These are phyloP conservation scores for Bicyclus anynana DNA, from an alignment of 1,140 invertebrate genomes.

Conservation along the genomic window DNA sequence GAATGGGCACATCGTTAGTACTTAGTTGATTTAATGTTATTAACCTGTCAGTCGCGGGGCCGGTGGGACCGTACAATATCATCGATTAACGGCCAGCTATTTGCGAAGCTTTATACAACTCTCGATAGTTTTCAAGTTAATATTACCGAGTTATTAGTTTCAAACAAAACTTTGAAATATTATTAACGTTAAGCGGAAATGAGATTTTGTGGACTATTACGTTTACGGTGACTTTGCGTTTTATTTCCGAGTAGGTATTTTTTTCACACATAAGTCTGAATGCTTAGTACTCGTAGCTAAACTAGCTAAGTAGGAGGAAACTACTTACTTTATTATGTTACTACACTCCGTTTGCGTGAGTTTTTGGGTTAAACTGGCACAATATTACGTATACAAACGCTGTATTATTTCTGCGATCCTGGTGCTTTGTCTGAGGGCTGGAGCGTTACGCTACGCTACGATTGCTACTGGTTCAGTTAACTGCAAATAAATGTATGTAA, in stretches of 20 bases:
- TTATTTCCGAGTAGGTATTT: neutral
- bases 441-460: too few species aligned
- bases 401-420: too few species aligned
- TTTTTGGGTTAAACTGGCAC: too few species aligned
- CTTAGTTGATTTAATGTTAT: conserved; percentile 1
- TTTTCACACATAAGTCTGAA: too few species aligned
- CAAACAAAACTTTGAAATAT: neutral
- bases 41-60: neutral
- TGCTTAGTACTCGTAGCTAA: too few species aligned
- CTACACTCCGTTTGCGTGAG: too few species aligned
- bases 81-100: conserved; percentile 1
- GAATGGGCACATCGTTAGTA: neutral
- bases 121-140: neutral
- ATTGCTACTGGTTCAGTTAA: too few species aligned
- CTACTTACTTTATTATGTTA: too few species aligned
- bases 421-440: too few species aligned
- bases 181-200: neutral
- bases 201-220: neutral
- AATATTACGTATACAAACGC: too few species aligned
- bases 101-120: neutral
- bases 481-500: too few species aligned
- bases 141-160: neutral
- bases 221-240: neutral
- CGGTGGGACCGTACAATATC: neutral
- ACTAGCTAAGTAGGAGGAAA: too few species aligned